These are phyloP conservation scores for Morpho deidamia DNA, from an alignment of 2,888 invertebrate species.

Conservation along the genomic window DNA sequence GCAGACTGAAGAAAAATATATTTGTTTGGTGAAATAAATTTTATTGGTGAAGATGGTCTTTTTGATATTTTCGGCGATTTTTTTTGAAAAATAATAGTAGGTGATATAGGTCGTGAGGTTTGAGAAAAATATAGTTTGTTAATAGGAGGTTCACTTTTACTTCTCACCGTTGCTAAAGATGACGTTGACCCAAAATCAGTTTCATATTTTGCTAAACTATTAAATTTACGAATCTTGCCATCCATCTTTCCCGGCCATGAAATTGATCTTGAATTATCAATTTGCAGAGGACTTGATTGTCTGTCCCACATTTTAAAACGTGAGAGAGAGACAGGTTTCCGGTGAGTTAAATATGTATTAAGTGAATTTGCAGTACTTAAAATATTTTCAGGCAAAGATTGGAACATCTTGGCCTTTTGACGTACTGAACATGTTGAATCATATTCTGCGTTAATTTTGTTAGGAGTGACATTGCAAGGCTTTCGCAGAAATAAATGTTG, in stretches of 20 bases:
- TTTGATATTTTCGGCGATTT: slow-evolving; percentile 41
- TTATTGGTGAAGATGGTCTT: slow-evolving; percentile 31
- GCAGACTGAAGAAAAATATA: slow-evolving; percentile 54
- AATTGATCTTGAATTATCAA: slow-evolving; percentile 78
- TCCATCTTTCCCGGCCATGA: slow-evolving; percentile 80
- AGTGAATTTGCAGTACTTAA: slow-evolving; percentile 77
- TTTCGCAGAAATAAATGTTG: slow-evolving; percentile 83
- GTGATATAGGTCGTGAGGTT: slow-evolving; percentile 67
- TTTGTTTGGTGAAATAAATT: slow-evolving; percentile 47
- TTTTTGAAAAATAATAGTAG: slow-evolving; percentile 50
- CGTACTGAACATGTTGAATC: slow-evolving; percentile 76
- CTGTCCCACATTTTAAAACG: slow-evolving; percentile 84
- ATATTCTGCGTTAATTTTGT: slow-evolving; percentile 46
- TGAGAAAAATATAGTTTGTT: slow-evolving; percentile 72
- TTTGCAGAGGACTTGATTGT: slow-evolving; percentile 62
- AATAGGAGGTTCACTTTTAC: slow-evolving; percentile 81
- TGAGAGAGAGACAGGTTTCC: slow-evolving; percentile 84
- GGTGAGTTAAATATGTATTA: slow-evolving; percentile 82
- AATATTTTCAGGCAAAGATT: slow-evolving; percentile 63
- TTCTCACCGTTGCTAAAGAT: slow-evolving; percentile 75
- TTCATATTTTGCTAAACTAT: slow-evolving; percentile 58
- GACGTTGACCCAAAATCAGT: slow-evolving; percentile 64
- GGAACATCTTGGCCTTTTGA: slow-evolving; percentile 84
- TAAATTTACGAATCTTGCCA: slow-evolving; percentile 68
- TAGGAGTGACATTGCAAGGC: slow-evolving; percentile 35